A percentile compares a stretch with the other conserved stretches of the same genome.
phyloP scores from a whole-genome alignment of 2,797 vertebrate genomes.

The Spheniscus humboldti region DNA sequence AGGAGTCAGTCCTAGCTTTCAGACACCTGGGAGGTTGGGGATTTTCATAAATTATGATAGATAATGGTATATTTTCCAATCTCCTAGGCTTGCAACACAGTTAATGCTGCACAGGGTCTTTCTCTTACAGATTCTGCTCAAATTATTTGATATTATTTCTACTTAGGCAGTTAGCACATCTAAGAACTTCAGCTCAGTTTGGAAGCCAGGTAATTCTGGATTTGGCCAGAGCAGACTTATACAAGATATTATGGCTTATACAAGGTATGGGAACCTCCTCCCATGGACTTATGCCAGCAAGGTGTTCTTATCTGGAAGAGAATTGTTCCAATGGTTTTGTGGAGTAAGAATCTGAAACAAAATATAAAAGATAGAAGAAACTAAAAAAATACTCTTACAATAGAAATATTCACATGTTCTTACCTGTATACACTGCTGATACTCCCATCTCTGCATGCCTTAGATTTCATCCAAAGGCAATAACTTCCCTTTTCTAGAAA shows the following conservation, averaged over 20 bases:
- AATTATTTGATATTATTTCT: neutral
- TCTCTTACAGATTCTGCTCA: neutral
- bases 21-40: neutral
- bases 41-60: neutral
- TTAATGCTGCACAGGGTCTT: neutral
- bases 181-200: neutral
- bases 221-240: neutral
- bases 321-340: neutral
- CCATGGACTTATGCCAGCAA: neutral
- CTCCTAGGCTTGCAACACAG: neutral
- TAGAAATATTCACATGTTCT: neutral
- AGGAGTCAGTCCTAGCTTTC: neutral
- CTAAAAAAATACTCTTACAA: neutral
- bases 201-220: neutral
- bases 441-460: neutral
- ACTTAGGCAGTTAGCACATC: neutral
- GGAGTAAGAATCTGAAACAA: neutral
- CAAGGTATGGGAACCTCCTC: neutral
- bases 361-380: neutral
- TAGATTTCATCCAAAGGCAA: neutral
- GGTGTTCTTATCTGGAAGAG: neutral
- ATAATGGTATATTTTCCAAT: neutral
- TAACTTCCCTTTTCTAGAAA: neutral
- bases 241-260: rapidly evolving
- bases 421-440: neutral